Percentiles rank a stretch among this genome's conserved stretches.
phyloP scores from a whole-genome alignment of 2,797 vertebrate species.

The Heliangelus exortis region DNA sequence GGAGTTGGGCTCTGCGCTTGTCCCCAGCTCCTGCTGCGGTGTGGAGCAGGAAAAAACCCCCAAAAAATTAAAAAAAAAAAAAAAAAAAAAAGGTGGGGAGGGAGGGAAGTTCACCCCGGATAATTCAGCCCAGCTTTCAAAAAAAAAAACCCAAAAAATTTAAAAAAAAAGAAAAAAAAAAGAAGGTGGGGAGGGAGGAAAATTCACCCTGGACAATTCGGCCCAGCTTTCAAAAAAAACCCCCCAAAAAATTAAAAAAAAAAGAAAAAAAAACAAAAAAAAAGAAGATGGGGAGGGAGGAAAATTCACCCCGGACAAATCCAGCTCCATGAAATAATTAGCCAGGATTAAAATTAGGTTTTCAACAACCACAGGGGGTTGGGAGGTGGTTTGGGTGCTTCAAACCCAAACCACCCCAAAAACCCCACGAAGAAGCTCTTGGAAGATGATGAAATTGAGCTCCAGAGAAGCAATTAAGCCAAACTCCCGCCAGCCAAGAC shows the following conservation, averaged over 20 bases:
- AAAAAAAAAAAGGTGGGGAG: accelerated
- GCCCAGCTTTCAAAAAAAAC: not conserved
- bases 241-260: no score
- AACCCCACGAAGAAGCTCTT: not conserved
- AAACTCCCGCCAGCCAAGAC: not conserved
- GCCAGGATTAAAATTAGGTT: not conserved
- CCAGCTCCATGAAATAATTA: not conserved
- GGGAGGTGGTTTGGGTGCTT: not conserved
- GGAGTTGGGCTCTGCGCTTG: no score
- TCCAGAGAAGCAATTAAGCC: not conserved
- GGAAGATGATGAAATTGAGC: not conserved
- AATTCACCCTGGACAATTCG: no score
- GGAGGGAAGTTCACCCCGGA: not conserved
- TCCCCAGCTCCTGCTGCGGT: not conserved
- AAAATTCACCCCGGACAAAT: no score
- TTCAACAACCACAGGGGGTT: not conserved
- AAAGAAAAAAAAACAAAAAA: no score
- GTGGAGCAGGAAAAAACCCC: not conserved
- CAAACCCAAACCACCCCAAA: not conserved
- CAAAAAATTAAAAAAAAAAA: no score
- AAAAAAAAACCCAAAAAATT: no score
- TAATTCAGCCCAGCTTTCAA: not conserved
- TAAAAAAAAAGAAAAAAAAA: no score
- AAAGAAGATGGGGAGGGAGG: no score
- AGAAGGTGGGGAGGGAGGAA: no score